phyloP scores from a whole-genome alignment of 2,113 vertebrate genomes.

The Melospiza georgiana region DNA sequence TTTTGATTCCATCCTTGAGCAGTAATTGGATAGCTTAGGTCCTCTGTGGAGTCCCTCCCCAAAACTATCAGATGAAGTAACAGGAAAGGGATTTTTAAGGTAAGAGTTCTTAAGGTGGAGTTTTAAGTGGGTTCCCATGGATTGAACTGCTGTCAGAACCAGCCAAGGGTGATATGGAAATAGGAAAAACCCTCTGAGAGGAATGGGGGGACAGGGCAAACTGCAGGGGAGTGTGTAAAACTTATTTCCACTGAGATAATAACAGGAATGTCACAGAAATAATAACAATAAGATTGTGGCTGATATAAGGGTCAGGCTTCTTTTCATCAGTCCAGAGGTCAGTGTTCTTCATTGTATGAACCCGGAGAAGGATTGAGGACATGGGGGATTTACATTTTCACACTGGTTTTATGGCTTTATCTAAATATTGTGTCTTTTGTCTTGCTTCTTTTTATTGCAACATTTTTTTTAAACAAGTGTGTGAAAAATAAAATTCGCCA shows the following conservation, averaged over 20 bases:
- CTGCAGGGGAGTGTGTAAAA: not conserved
- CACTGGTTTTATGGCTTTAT: not conserved
- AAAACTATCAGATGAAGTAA: not conserved
- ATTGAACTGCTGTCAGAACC: not conserved
- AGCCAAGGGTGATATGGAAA: not conserved
- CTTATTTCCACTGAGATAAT: not conserved
- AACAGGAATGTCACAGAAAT: not conserved
- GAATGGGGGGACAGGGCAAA: not conserved
- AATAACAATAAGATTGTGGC: not conserved
- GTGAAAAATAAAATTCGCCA: not conserved
- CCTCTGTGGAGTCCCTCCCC: not conserved
- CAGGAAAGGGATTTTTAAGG: not conserved
- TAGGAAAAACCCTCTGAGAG: not conserved
- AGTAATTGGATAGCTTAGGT: not conserved
- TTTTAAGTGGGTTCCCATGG: not conserved
- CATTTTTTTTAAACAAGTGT: not conserved
- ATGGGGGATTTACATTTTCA: not conserved
- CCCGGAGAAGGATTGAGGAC: not conserved
- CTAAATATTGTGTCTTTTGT: accelerated
- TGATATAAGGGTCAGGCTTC: not conserved
- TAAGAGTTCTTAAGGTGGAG: not conserved
- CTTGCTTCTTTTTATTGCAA: not conserved
- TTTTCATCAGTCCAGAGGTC: not conserved
- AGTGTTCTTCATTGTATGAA: not conserved
- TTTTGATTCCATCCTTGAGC: not conserved